These are phyloP conservation scores for Pristionchus japonicus DNA, from an alignment of 2,888 invertebrate genomes.

Conservation along the genomic window DNA sequence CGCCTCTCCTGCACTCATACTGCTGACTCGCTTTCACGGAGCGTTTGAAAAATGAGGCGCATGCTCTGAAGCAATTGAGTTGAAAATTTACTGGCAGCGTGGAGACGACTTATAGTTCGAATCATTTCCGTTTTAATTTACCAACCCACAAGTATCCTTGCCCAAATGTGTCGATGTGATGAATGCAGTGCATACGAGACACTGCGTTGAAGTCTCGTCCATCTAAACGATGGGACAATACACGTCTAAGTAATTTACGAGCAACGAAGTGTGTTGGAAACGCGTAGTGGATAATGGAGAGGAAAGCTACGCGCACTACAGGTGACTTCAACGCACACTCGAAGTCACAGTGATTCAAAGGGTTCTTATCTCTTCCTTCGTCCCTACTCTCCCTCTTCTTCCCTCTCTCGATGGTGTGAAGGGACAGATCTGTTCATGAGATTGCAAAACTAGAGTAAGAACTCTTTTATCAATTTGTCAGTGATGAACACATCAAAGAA, in stretches of 20 bases:
- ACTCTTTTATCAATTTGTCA: not conserved
- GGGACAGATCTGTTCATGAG: not conserved
- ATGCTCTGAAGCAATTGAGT: not conserved
- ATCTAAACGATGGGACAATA: not conserved
- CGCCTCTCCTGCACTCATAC: not conserved
- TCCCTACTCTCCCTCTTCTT: not conserved
- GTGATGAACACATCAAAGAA: not conserved
- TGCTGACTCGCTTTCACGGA: not conserved
- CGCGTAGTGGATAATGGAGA: not conserved
- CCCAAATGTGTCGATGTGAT: not conserved
- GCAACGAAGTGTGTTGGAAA: not conserved
- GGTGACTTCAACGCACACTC: not conserved
- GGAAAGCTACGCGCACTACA: not conserved
- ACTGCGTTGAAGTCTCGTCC: not conserved
- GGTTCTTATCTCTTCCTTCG: not conserved
- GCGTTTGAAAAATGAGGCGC: not conserved
- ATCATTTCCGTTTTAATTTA: too few species aligned
- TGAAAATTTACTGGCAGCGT: not conserved
- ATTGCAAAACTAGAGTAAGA: not conserved
- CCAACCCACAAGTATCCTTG: constrained; percentile 1
- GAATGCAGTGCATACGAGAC: not conserved
- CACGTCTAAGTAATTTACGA: too few species aligned
- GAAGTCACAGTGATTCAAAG: not conserved
- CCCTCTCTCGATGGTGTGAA: not conserved
- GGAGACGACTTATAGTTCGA: too few species aligned